These are phyloP conservation scores for Eristalinus aeneus DNA, from an alignment of 2,888 invertebrate genomes.

Conservation along the genomic window DNA sequence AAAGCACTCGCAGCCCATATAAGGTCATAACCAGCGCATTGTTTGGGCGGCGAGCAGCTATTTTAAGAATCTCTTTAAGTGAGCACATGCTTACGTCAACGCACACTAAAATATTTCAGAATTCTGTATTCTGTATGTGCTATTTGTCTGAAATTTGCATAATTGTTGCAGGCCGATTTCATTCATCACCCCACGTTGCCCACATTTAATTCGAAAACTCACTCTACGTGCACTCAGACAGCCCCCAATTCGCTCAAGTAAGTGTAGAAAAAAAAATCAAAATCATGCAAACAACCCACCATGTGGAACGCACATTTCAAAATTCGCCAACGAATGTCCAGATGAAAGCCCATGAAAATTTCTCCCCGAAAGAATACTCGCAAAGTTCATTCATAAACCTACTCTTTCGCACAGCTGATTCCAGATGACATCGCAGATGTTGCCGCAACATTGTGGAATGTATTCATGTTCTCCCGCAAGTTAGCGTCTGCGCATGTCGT, in stretches of 20 bases:
- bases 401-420: slow-evolving; percentile 16
- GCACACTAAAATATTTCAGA: too few species aligned
- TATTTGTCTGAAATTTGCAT: too few species aligned
- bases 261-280: background rate
- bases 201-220: too few species aligned
- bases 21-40: background rate
- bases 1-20: background rate
- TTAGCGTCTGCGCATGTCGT: slow-evolving; percentile 31
- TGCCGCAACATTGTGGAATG: slow-evolving; percentile 56
- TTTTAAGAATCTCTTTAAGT: background rate
- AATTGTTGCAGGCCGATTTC: too few species aligned
- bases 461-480: slow-evolving; percentile 2
- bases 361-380: background rate
- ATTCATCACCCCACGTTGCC: too few species aligned
- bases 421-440: slow-evolving; percentile 6
- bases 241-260: too few species aligned
- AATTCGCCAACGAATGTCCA: background rate
- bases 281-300: background rate
- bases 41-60: background rate
- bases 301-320: background rate
- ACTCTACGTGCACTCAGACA: too few species aligned
- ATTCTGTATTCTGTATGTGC: too few species aligned
- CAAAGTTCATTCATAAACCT: slow-evolving; percentile 41
- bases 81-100: too few species aligned
- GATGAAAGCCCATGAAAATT: background rate